Evolutionary conservation across 2,888 invertebrate genomes (phyloP), one percentile per base, ranked within the genome.

Genomic region (Hyles lineata): DNA sequence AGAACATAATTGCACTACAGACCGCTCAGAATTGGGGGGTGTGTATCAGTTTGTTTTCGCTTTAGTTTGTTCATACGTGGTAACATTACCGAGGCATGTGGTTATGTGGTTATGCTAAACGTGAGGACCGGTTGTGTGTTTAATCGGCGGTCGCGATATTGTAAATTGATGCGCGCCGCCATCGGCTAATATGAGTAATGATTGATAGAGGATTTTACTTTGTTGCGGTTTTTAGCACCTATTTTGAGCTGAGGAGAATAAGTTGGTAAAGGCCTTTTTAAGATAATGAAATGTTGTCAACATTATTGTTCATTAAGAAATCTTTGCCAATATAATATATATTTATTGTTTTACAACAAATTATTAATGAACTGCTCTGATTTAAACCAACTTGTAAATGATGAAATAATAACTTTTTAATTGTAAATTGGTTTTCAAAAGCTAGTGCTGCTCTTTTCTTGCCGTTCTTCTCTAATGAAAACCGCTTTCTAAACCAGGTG

Each of bases 31-130:
- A 90, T 88, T 86, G 87, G 80, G 43, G 84, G 84, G 82, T 80
- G 78, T 83, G 76, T 72, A 83, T 82, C 85, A 87, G 87, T 89
- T 89, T 89, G 89, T 89, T 90, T 88, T 84, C 82, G 79, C 75
- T 76, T 73, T 73, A 73, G 52, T 62, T 62, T 73, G 73, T 60
- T 71, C 61, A 70, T 70, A 72, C 70, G 55, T 61, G 70, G 19
- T 67, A 55, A 55, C 55, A 74, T 74, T 70, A 52, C 61, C 50
- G 52, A 67, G 32, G 69, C 19, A 70, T 70, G 72, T 70, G 74
- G 61, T 74, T 72, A 70, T 70, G 72, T 70, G 74, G 61, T 74
- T 72, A 72, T 72, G 67, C 62, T 72, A 52, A 72, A 67, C 43
- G 62, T n/a, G 62, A n/a, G 6, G 21, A 67, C 67, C 67, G 50